Evolutionary conservation across 1,140 invertebrate species (phyloP), one percentile per base, ranked within the genome.

Genomic region (Drosophila santomea): DNA sequence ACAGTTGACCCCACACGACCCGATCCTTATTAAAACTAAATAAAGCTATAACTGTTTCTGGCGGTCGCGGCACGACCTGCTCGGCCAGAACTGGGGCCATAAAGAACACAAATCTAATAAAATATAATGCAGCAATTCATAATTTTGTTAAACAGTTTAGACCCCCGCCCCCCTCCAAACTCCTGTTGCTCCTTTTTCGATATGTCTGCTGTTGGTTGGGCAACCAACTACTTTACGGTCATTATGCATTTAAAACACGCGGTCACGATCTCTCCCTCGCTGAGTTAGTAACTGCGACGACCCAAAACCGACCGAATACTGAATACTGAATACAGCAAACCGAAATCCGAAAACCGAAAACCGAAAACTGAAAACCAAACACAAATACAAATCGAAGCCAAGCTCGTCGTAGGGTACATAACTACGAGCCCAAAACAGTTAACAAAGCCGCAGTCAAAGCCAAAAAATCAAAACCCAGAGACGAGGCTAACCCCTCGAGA

Each of bases 241-340:
- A 91, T 91, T 91, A 91, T 91, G 90, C 90, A 91, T 91, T 91
- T 91, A 91, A 91, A 91, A 91, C 90, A 91, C 90, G 90, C 90
- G 90, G 90, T 91, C 90, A 91, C 90, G 90, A 91, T 91, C 90
- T 91, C 84, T 66, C 25, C 61, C 63, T 67, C 52, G 80, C 84
- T 89, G 85, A 89, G 84, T 89, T 89, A 89, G 84, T 89, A 89
- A 89, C 84, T 89, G 84, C 76, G 68, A 74, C 71, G 78, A 89
- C 69, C 56, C 78, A 72, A 58, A 68, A 68, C 54, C 64, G 48
- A 74, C 56, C 39, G 41, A 63, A 64, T 61, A 62, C 17, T 28
- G 28, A 55, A 64, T 61, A 25, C 28, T 32, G 47, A 60, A 74
- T 48, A 56, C 36, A 36, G 14, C 59, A 59, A 25, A 51, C 45